Percentiles rank a stretch among this genome's conserved stretches.
Evolutionary conservation across 2,888 invertebrate species (phyloP).

Genomic region (Schrankia costaestrigalis): DNA sequence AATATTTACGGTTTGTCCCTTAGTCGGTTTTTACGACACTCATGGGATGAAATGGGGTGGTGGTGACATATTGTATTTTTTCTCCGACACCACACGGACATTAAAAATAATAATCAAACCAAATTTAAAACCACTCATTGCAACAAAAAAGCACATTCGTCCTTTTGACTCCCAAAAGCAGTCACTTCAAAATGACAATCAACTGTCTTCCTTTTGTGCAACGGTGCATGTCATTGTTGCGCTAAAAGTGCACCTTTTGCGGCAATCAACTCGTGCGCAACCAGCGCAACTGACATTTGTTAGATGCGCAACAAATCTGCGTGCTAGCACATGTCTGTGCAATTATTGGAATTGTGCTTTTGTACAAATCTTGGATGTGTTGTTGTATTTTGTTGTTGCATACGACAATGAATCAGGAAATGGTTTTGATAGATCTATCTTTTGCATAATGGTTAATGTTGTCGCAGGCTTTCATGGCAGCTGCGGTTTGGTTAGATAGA

Average conservation of each 20-base stretch:
- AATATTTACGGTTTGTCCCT: too few species aligned
- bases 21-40: too few species aligned
- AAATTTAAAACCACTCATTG: too few species aligned
- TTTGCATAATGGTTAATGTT: neutral
- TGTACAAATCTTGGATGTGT: slow-evolving; percentile 1
- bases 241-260: slow-evolving; percentile 25
- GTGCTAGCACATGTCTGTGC: slow-evolving; percentile 38
- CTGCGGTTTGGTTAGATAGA: too few species aligned
- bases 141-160: slow-evolving; percentile 22
- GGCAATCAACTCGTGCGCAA: slow-evolving; percentile 19
- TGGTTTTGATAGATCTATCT: slow-evolving; percentile 16
- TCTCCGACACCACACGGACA: too few species aligned
- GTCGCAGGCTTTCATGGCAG: too few species aligned
- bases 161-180: slow-evolving; percentile 17
- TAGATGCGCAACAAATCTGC: slow-evolving; percentile 42
- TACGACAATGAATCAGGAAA: slow-evolving; percentile 22
- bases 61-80: too few species aligned
- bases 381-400: too few species aligned
- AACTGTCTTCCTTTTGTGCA: slow-evolving; percentile 38
- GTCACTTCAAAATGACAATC: slow-evolving; percentile 14
- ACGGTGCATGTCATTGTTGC: slow-evolving; percentile 42
- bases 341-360: slow-evolving; percentile 23
- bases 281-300: too few species aligned
- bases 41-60: too few species aligned
- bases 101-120: too few species aligned